These are phyloP conservation scores for Rhabdomys pumilio DNA, from an alignment of 2,797 vertebrate species.

Conservation along the genomic window DNA sequence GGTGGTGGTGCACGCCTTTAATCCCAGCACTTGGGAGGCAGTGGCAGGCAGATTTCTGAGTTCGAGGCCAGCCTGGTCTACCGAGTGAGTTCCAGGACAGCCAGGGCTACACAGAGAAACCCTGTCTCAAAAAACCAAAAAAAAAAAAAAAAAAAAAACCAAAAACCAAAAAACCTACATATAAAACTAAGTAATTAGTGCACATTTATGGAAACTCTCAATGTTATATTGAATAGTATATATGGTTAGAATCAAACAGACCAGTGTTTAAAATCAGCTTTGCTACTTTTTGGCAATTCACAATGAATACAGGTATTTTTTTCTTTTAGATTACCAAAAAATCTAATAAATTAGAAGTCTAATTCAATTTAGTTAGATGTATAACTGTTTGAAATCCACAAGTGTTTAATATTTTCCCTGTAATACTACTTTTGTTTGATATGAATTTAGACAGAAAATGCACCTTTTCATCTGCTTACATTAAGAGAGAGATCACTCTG, in stretches of 20 bases:
- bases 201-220: not conserved
- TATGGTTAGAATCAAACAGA: not conserved
- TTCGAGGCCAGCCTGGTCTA: too few species aligned
- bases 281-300: constrained; percentile 16
- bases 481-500: not conserved
- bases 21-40: too few species aligned
- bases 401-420: not conserved
- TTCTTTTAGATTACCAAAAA: constrained; percentile 19
- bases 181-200: not conserved
- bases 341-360: constrained; percentile 32
- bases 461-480: constrained; percentile 24
- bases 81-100: too few species aligned
- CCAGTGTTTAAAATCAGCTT: not conserved
- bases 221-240: not conserved
- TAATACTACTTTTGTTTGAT: constrained; percentile 8
- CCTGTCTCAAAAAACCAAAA: too few species aligned
- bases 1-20: too few species aligned
- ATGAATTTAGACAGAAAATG: constrained; percentile 44
- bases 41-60: too few species aligned
- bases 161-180: not conserved
- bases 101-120: too few species aligned
- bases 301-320: not conserved
- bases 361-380: constrained; percentile 14
- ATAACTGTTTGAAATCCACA: constrained; percentile 53
- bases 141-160: too few species aligned